Conservation (phyloP, 2,888 invertebrate species). For the Microctonus hyperodae region DNA sequence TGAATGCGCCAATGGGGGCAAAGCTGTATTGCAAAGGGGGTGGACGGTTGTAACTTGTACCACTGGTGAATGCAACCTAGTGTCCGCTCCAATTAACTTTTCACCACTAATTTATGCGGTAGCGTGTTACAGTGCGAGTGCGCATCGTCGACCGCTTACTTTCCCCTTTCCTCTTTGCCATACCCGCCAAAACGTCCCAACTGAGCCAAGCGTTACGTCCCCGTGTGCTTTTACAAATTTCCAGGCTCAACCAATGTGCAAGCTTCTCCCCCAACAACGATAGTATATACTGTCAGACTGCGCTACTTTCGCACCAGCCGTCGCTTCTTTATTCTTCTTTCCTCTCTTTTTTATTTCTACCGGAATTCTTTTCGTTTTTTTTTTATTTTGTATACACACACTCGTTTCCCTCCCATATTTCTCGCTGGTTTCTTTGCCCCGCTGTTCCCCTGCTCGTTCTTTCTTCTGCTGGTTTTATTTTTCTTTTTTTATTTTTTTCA, state of each 20-base stretch:
- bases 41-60: slow-evolving; percentile 55
- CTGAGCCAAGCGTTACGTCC: not conserved
- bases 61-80: slow-evolving; percentile 55
- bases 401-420: slow-evolving; percentile 23
- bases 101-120: slow-evolving; percentile 61
- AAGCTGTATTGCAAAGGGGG: slow-evolving; percentile 8
- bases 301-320: slow-evolving; percentile 32
- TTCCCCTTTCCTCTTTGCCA: not conserved
- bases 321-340: slow-evolving; percentile 19
- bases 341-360: slow-evolving; percentile 17
- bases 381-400: slow-evolving; percentile 24
- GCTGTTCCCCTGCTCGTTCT: slow-evolving; percentile 5
- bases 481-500: slow-evolving; percentile 7
- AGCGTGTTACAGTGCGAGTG: slow-evolving; percentile 36
- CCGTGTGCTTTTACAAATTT: slow-evolving; percentile 38
- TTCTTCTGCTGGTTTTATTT: slow-evolving; percentile 16
- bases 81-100: slow-evolving; percentile 63
- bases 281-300: slow-evolving; percentile 22
- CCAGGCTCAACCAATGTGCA: slow-evolving; percentile 31
- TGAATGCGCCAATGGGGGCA: not conserved
- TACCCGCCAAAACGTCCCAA: not conserved
- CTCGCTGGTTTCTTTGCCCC: slow-evolving; percentile 14
- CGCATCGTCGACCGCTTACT: slow-evolving; percentile 22
- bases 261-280: slow-evolving; percentile 19
- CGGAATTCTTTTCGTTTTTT: slow-evolving; percentile 6